Conservation (phyloP, 2,797 vertebrate species). For the Cynodonichthys magdalenae region DNA sequence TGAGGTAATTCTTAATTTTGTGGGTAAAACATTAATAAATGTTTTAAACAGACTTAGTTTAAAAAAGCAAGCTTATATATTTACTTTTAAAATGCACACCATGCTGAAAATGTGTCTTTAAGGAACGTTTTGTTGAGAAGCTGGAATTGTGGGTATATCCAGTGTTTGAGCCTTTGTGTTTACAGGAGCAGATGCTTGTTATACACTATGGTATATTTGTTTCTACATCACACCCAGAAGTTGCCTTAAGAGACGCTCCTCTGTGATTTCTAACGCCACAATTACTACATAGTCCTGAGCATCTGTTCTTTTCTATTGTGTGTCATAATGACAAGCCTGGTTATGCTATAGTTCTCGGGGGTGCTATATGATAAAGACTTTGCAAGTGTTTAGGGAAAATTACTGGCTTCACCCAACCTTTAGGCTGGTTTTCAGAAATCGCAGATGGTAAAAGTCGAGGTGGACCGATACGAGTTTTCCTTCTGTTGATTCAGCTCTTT, state of each 20-base stretch:
- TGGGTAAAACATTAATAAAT: no score
- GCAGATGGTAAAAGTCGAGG: not conserved
- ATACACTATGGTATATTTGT: slow-evolving; percentile 40
- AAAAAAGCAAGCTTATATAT: not conserved
- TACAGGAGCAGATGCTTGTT: slow-evolving; percentile 41
- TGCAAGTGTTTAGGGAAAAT: slow-evolving; percentile 59
- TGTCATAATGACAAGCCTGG: slow-evolving; percentile 60
- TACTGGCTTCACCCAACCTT: slow-evolving; percentile 55
- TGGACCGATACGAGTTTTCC: no score
- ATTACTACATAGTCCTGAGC: slow-evolving; percentile 55
- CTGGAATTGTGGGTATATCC: slow-evolving; percentile 22
- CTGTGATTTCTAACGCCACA: slow-evolving; percentile 65
- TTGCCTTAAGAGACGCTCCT: slow-evolving; percentile 48
- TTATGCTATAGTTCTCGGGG: slow-evolving; percentile 43
- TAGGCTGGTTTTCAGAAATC: slow-evolving; percentile 33
- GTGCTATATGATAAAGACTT: slow-evolving; percentile 52
- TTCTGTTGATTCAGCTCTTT: no score
- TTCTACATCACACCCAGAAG: slow-evolving; percentile 59
- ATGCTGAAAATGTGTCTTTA: slow-evolving; percentile 2
- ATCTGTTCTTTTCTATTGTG: slow-evolving; percentile 64
- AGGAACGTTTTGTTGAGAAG: slow-evolving; percentile 3
- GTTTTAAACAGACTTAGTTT: not conserved
- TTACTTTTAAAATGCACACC: no score
- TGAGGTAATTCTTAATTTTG: not conserved
- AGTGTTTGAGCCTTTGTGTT: slow-evolving; percentile 32